Evolutionary conservation across 37 sponge, comb jelly and placozoan genomes (phyloP).

Genomic region (Axinella damicornis): DNA sequence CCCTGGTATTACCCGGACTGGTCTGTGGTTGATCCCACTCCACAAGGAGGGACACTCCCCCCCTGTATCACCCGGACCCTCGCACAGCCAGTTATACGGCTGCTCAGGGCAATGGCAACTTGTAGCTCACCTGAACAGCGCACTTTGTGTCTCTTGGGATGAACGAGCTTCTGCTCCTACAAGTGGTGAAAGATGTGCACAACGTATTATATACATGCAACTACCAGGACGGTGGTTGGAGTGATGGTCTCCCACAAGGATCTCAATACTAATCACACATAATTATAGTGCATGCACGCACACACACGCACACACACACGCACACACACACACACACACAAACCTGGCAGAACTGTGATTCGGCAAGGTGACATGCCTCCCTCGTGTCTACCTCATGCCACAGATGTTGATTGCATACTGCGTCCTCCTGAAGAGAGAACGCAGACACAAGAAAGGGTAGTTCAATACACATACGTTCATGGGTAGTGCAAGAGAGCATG

Average conservation of each 20-base stretch:
- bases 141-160: constrained; percentile 35
- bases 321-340: neutral
- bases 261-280: neutral
- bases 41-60: too few relatives aligned
- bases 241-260: too few relatives aligned
- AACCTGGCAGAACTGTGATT: constrained; percentile 66
- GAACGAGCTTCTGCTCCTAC: constrained; percentile 41
- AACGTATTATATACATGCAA: constrained; percentile 13
- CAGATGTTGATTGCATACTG: constrained; percentile 51
- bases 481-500: too few relatives aligned
- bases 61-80: too few relatives aligned
- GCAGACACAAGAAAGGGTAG: too few relatives aligned
- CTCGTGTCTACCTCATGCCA: constrained; percentile 66
- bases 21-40: too few relatives aligned
- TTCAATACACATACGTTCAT: too few relatives aligned
- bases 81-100: too few relatives aligned
- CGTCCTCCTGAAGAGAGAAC: constrained; percentile 40
- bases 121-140: constrained; percentile 38
- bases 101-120: too few relatives aligned
- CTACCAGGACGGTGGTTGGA: too few relatives aligned
- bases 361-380: constrained; percentile 73
- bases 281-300: neutral
- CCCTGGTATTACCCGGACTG: too few relatives aligned
- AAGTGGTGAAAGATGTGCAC: neutral
- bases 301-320: constrained; percentile 23